Conservation (phyloP, 2,888 invertebrate species). For the Myopa tessellatipennis region DNA sequence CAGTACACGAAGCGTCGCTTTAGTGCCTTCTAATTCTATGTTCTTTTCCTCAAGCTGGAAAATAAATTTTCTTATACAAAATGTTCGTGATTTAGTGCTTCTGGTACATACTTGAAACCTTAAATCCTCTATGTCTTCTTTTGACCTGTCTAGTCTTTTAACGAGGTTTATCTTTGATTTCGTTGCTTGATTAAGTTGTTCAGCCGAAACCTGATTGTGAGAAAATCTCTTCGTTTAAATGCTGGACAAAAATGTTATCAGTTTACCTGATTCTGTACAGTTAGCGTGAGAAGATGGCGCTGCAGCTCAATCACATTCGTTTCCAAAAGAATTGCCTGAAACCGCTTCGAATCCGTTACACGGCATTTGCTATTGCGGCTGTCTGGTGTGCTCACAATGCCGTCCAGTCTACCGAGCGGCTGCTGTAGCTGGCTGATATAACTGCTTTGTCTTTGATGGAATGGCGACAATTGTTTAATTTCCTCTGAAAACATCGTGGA, state of each 20-base stretch:
- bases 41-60: conserved; percentile 82
- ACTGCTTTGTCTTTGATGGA: conserved; percentile 64
- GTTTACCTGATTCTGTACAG: conserved; percentile 85
- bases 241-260: too few species aligned
- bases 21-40: conserved; percentile 85
- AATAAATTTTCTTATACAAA: background rate
- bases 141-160: conserved; percentile 78
- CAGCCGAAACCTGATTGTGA: conserved; percentile 74
- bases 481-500: conserved; percentile 47
- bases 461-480: conserved; percentile 50
- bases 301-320: conserved; percentile 85
- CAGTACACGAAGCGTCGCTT: conserved; percentile 79
- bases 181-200: conserved; percentile 77
- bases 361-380: conserved; percentile 73
- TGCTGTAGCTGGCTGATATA: conserved; percentile 56
- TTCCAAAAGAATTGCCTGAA: conserved; percentile 86
- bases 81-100: background rate
- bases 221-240: too few species aligned
- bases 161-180: conserved; percentile 76
- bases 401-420: conserved; percentile 76
- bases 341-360: conserved; percentile 79
- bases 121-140: conserved; percentile 84
- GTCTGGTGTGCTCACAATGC: conserved; percentile 75
- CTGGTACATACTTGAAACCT: conserved; percentile 76
- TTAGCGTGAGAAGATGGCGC: conserved; percentile 83